Evolutionary conservation across 2,888 invertebrate genomes (phyloP), one percentile per base, ranked within the genome.

Genomic region (Rhamphomyia laevipes): DNA sequence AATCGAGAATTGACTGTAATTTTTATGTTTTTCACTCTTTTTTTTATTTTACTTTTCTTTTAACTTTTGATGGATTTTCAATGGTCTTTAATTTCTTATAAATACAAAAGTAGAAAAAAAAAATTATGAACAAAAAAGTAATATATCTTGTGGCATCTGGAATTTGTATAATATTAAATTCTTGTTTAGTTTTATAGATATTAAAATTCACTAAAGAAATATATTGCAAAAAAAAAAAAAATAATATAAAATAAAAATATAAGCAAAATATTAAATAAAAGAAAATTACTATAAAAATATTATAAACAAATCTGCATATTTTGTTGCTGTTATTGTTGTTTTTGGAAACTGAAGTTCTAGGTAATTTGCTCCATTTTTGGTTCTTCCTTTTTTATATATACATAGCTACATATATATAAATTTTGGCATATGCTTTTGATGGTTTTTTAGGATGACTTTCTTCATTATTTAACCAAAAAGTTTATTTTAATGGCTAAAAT

Each of bases 141-240:
- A 40, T 40, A 40, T 40, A 40, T 40, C 40, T 40, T 40, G 40
- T 40, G 40, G 40, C 40, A 40, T 40, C 40, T 40, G 37, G 37
- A 37, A n/a, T 37, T 37, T 37, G 23, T 37, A 15, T 37, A 37
- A 37, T 37, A 37, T 15, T 37, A 37, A 37, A 35, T 9, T 27
- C 23, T 27, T 27, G 23, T 27, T 27, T 27, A 27, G 23, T 27
- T 27, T 27, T 27, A 27, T 27, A 27, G 23, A 27, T 27, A 27
- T 27, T 27, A 27, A 27, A 27, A 27, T 27, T 27, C 23, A 27
- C 23, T 27, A 27, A 27, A 9, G 23, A 5, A 21, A 21, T 4
- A 21, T 21, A 21, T 21, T 21, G 21, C 21, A 4, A 4, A 21
- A 3, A 35, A 35, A 37, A 15, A 37, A n/a, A 37, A 37, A 16